Conservation (phyloP, 2,888 invertebrate genomes). For the Netelia fuscicornis region DNA sequence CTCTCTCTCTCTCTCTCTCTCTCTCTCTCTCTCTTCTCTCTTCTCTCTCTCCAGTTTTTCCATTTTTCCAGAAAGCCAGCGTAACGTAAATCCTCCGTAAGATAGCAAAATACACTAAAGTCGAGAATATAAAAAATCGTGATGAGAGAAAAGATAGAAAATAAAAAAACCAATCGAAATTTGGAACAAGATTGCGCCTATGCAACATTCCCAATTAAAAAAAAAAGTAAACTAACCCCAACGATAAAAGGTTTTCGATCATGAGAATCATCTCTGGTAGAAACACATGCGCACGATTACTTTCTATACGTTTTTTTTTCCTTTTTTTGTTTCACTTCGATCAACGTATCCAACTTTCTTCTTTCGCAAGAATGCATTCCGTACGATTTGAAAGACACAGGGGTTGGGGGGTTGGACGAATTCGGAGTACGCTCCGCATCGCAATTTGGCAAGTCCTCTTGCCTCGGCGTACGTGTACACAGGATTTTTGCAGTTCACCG, state of each 20-base stretch:
- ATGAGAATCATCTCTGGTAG: constrained; percentile 40
- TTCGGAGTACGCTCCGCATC: constrained; percentile 40
- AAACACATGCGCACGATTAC: neutral
- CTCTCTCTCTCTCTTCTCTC: neutral
- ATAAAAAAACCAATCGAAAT: neutral
- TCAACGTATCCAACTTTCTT: constrained; percentile 22
- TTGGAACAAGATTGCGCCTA: neutral
- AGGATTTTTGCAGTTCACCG: constrained; percentile 38
- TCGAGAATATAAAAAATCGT: constrained; percentile 15
- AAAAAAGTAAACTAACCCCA: neutral
- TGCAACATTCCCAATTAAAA: neutral
- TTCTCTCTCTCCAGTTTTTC: neutral
- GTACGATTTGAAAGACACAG: neutral
- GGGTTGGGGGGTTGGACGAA: neutral
- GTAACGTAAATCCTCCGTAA: neutral
- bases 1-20: neutral
- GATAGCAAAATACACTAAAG: neutral
- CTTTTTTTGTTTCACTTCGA: constrained; percentile 21
- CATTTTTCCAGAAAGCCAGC: neutral
- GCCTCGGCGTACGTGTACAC: neutral
- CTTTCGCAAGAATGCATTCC: constrained; percentile 18
- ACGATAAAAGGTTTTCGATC: constrained; percentile 7
- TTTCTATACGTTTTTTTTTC: neutral
- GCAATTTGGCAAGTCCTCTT: constrained; percentile 48
- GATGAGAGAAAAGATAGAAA: too few relatives aligned